phyloP scores from a whole-genome alignment of 2,113 vertebrate species.

The Abramis brama region DNA sequence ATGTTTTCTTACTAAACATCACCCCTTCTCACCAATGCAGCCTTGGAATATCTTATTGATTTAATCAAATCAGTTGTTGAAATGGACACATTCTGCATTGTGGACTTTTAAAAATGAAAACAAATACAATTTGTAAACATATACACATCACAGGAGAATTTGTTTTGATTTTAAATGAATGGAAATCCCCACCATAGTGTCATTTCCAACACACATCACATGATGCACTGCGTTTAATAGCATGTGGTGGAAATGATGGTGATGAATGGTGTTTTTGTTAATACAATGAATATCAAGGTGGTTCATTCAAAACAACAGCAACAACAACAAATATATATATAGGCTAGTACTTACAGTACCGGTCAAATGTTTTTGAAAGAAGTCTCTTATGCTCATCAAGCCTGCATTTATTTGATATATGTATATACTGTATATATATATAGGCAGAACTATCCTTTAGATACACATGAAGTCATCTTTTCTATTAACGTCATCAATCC shows the following conservation, averaged over 20 bases:
- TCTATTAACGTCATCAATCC: constrained; percentile 10
- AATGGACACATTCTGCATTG: not conserved
- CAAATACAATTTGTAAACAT: not conserved
- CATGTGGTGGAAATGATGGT: not conserved
- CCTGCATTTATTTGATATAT: no score
- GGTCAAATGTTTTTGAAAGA: no score
- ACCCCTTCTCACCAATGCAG: not conserved
- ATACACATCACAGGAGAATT: not conserved
- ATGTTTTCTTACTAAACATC: not conserved
- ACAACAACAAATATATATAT: no score
- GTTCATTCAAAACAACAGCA: no score
- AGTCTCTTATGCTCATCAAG: no score
- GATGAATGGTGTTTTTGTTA: not conserved
- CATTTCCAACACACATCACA: not conserved
- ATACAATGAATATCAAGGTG: not conserved
- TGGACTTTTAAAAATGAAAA: not conserved
- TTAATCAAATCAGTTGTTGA: not conserved
- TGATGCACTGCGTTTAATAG: not conserved
- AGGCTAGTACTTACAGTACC: no score
- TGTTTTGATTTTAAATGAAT: not conserved
- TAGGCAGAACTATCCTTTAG: not conserved
- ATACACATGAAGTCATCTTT: not conserved
- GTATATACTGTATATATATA: not conserved
- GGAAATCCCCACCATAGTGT: no score
- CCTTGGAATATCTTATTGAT: not conserved